Percentiles rank a stretch among this genome's conserved stretches.
These are phyloP conservation scores for Caenorhabditis sp. DNA, from an alignment of 2,888 invertebrate genomes.

Conservation along the genomic window DNA sequence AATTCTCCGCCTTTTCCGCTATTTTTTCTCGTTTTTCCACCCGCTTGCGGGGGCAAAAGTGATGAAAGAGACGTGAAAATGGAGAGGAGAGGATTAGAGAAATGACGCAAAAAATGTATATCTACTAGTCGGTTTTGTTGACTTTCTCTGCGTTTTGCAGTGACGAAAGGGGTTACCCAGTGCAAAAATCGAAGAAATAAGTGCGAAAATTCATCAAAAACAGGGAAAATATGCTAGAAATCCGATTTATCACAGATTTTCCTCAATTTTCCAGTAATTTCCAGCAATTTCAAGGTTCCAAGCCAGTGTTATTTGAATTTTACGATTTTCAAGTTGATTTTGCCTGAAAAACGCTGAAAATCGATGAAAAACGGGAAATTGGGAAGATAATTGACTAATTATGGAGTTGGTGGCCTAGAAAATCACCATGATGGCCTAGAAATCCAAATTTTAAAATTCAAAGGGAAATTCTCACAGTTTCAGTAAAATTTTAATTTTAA, in stretches of 20 bases:
- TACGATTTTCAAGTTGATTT: neutral
- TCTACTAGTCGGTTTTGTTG: neutral
- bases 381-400: neutral
- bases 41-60: neutral
- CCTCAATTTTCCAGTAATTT: neutral
- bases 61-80: neutral
- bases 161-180: neutral
- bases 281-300: neutral
- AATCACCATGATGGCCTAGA: neutral
- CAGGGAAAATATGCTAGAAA: constrained; percentile 6
- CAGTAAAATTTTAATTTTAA: too few relatives aligned
- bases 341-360: too few relatives aligned
- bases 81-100: constrained; percentile 14
- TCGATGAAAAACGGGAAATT: neutral
- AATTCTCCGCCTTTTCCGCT: neutral
- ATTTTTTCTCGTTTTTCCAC: neutral
- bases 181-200: neutral
- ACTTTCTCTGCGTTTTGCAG: constrained; percentile 4
- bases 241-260: too few relatives aligned
- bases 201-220: neutral
- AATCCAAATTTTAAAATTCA: neutral
- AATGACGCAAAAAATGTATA: constrained; percentile 20
- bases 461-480: too few relatives aligned
- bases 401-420: neutral
- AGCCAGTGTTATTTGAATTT: too few relatives aligned